A percentile compares a stretch with the other conserved stretches of the same genome.
phyloP scores from a whole-genome alignment of 30 jellyfish, hydroid and myxozoan genomes.

The Mastigias papua region DNA sequence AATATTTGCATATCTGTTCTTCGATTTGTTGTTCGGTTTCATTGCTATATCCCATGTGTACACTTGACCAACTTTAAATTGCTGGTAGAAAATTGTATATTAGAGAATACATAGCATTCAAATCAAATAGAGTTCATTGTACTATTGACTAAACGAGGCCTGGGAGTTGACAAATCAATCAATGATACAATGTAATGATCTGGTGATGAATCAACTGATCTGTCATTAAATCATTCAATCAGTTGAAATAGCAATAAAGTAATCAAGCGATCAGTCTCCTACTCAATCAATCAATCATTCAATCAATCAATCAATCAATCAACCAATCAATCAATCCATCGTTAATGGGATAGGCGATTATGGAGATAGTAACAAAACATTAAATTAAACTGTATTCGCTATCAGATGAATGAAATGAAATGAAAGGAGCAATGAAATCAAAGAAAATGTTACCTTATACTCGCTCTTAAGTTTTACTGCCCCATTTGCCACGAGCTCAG shows the following conservation, averaged over 20 bases:
- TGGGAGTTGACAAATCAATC: too few relatives aligned
- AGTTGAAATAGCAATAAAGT: background rate
- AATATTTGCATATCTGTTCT: constrained; percentile 91
- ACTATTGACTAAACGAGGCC: too few relatives aligned
- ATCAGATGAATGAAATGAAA: background rate
- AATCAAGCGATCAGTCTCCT: background rate
- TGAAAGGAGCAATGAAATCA: too few relatives aligned
- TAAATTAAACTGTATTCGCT: too few relatives aligned
- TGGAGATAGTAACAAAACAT: background rate
- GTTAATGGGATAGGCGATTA: background rate
- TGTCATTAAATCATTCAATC: background rate
- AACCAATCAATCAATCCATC: background rate
- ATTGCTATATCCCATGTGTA: constrained; percentile 88
- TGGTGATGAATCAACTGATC: too few relatives aligned
- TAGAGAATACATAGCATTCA: too few relatives aligned
- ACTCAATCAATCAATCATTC: background rate
- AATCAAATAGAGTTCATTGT: too few relatives aligned
- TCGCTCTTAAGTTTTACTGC: constrained; percentile 38
- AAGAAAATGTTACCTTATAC: constrained; percentile 76
- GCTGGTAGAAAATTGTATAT: background rate
- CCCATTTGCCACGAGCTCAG: constrained; percentile 49
- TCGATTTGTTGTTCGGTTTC: constrained; percentile 85
- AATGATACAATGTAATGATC: too few relatives aligned
- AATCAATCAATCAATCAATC: background rate
- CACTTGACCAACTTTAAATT: constrained; percentile 84